A percentile compares a stretch with the other conserved stretches of the same genome.
phyloP scores from a whole-genome alignment of 2,888 invertebrate genomes.

The Aleiodes testaceus region DNA sequence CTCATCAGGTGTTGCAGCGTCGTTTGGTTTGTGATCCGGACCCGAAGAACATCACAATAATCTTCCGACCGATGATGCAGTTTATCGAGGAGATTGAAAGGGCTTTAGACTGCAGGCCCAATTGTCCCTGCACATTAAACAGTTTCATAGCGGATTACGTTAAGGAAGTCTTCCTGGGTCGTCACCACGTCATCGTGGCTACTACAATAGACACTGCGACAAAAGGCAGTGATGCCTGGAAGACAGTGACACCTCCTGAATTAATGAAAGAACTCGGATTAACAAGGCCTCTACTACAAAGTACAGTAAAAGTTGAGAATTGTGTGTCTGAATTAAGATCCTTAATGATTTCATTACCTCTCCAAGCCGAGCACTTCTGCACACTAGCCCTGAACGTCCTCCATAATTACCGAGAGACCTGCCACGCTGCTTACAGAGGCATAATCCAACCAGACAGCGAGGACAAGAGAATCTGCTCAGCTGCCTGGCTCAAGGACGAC shows the following conservation, averaged over 20 bases:
- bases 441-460: conserved; percentile 86
- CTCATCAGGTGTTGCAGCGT: conserved; percentile 69
- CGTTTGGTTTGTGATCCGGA: conserved; percentile 85
- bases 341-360: conserved; percentile 82
- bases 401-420: conserved; percentile 83
- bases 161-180: conserved; percentile 87
- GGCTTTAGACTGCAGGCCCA: conserved; percentile 76
- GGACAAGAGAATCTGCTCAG: conserved; percentile 86
- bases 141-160: conserved; percentile 91
- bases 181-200: conserved; percentile 80
- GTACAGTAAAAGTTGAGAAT: conserved; percentile 82
- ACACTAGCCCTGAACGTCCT: conserved; percentile 82
- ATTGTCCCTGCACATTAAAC: conserved; percentile 85
- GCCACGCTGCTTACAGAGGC: conserved; percentile 82
- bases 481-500: conserved; percentile 94
- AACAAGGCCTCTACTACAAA: conserved; percentile 80
- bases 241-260: conserved; percentile 82
- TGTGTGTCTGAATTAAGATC: conserved; percentile 80
- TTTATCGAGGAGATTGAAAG: conserved; percentile 90
- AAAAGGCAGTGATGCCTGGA: conserved; percentile 86
- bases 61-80: conserved; percentile 87
- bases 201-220: conserved; percentile 82
- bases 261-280: conserved; percentile 78
- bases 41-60: conserved; percentile 83
- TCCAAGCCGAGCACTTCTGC: conserved; percentile 84